Evolutionary conservation across 1,140 invertebrate species (phyloP).

Genomic region (Rhagoletis pomonella): DNA sequence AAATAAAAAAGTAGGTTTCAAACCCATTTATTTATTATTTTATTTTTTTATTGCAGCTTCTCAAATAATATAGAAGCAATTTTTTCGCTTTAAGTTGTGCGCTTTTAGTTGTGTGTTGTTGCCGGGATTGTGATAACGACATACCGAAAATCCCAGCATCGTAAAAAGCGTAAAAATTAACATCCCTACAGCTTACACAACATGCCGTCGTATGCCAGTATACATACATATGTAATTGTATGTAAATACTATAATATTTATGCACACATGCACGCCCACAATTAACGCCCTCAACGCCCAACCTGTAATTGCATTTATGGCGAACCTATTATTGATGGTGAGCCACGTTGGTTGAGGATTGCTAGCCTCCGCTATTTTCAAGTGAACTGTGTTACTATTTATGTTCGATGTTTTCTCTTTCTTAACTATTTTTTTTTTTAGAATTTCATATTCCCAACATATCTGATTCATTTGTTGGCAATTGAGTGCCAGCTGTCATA

Average conservation of each 20-base stretch:
- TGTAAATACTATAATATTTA: neutral
- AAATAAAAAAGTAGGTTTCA: no score
- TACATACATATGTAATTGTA: neutral
- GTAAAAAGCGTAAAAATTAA: no score
- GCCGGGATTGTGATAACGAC: no score
- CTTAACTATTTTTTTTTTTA: neutral
- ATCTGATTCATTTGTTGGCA: constrained; percentile 34
- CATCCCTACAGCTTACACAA: no score
- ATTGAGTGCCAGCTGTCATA: constrained; percentile 47
- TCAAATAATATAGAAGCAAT: no score
- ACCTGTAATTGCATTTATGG: constrained; percentile 35
- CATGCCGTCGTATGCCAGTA: neutral
- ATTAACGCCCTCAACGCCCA: constrained; percentile 7
- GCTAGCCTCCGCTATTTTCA: neutral
- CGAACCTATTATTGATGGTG: constrained; percentile 12
- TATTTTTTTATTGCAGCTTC: no score
- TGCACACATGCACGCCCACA: constrained; percentile 10
- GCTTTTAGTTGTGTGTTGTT: no score
- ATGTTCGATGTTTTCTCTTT: neutral
- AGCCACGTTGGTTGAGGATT: neutral
- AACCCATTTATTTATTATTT: no score
- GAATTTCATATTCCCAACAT: neutral
- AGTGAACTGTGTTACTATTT: neutral
- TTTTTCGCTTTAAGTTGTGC: no score
- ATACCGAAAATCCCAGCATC: no score